Conservation (phyloP, 2,797 vertebrate genomes). For the Neosalanx taihuensis region DNA sequence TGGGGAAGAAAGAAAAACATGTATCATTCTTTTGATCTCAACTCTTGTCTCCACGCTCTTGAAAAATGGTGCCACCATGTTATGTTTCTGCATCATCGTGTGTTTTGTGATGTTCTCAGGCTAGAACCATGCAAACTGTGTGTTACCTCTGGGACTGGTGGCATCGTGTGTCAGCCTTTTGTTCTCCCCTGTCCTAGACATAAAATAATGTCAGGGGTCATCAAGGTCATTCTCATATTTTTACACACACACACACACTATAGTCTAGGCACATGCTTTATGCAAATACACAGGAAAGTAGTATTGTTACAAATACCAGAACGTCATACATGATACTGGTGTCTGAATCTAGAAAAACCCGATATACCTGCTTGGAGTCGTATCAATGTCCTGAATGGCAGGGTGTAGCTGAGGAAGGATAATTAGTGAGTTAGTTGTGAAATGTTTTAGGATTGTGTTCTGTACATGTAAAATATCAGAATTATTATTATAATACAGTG, state of each 20-base stretch:
- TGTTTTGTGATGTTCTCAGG: conserved; percentile 10
- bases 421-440: background rate
- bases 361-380: conserved; percentile 31
- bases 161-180: background rate
- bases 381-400: conserved; percentile 32
- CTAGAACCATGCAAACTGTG: background rate
- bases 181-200: background rate
- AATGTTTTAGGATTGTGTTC: background rate
- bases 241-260: too few relatives aligned
- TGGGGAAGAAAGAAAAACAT: conserved; percentile 19
- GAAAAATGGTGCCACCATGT: conserved; percentile 26
- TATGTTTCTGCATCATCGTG: conserved; percentile 30
- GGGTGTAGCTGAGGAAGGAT: conserved; percentile 14
- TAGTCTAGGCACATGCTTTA: conserved; percentile 45
- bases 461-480: background rate
- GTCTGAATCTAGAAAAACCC: conserved; percentile 51
- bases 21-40: conserved; percentile 51
- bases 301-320: conserved; percentile 10
- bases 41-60: conserved; percentile 16
- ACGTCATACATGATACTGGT: conserved; percentile 63
- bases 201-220: background rate
- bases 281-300: conserved; percentile 56
- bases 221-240: background rate
- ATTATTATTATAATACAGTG: too few relatives aligned
- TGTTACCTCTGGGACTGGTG: background rate